Percentiles rank a stretch among this genome's conserved stretches.
phyloP scores from a whole-genome alignment of 2,113 vertebrate genomes.

The Oryzias curvinotus region DNA sequence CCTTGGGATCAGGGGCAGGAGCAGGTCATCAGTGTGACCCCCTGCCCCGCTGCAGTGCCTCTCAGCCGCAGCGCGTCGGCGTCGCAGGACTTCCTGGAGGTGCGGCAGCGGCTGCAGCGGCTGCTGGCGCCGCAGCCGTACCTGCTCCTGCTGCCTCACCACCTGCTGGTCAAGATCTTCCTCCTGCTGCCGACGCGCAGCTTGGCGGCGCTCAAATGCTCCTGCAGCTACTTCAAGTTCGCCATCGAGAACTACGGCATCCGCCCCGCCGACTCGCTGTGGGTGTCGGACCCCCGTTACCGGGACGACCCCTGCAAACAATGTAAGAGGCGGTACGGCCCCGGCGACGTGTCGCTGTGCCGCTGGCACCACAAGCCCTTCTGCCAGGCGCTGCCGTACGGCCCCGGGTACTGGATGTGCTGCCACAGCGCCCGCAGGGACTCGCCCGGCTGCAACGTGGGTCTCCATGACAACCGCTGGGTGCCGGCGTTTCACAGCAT shows the following conservation, averaged over 20 bases:
- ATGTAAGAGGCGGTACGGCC: conserved; percentile 89
- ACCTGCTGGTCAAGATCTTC: conserved; percentile 90
- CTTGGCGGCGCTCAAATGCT: conserved; percentile 91
- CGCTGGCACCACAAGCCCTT: conserved; percentile 97
- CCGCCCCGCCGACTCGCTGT: conserved; percentile 89
- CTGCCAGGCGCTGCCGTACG: conserved; percentile 92
- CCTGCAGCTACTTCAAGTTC: conserved; percentile 89
- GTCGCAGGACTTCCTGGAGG: conserved; percentile 88
- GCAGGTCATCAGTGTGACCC: not conserved
- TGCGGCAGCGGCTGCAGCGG: conserved; percentile 89
- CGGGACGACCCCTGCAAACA: conserved; percentile 96
- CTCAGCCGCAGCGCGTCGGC: conserved; percentile 76
- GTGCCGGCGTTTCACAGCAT: conserved; percentile 91
- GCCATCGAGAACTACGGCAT: conserved; percentile 91
- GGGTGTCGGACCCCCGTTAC: conserved; percentile 94
- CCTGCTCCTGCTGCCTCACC: conserved; percentile 89
- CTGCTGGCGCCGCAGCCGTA: conserved; percentile 91
- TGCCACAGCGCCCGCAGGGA: conserved; percentile 87
- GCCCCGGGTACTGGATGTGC: conserved; percentile 97
- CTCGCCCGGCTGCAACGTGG: conserved; percentile 88
- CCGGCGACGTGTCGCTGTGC: conserved; percentile 92
- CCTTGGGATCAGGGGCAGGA: not conserved
- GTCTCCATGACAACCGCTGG: conserved; percentile 98
- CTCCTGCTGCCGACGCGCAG: conserved; percentile 86
- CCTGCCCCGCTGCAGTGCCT: conserved; percentile 32